Conservation (phyloP, 2,888 invertebrate genomes). For the Pherbina coryleti region DNA sequence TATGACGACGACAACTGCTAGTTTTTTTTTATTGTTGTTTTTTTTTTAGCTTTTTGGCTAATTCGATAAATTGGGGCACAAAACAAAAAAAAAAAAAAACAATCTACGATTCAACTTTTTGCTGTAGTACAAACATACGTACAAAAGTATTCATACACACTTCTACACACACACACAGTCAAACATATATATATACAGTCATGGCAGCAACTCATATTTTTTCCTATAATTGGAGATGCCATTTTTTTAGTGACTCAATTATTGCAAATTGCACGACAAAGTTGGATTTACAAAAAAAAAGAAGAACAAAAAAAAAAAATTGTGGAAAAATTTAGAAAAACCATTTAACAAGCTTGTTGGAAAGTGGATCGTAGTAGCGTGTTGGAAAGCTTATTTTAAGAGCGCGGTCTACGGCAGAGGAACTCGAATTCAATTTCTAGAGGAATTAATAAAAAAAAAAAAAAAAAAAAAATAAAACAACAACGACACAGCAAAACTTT, state of each 20-base stretch:
- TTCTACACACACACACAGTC: background rate
- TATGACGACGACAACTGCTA: background rate
- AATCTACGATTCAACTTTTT: background rate
- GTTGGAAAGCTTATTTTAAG: background rate
- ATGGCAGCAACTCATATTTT: slow-evolving; percentile 7
- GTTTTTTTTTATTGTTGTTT: background rate
- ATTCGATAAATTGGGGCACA: slow-evolving; percentile 11
- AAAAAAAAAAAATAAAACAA: background rate
- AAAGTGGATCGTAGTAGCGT: background rate
- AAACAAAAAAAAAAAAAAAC: background rate
- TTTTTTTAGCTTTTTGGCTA: background rate
- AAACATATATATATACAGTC: background rate
- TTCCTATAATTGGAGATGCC: slow-evolving; percentile 19
- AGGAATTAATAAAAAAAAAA: background rate
- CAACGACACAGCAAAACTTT: background rate
- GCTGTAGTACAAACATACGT: background rate
- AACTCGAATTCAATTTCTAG: slow-evolving; percentile 8
- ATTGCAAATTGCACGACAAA: slow-evolving; percentile 31
- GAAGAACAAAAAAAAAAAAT: background rate
- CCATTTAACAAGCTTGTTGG: background rate
- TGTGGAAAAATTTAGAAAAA: background rate
- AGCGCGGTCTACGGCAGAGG: background rate
- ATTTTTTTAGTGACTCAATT: slow-evolving; percentile 26
- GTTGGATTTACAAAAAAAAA: slow-evolving; percentile 6
- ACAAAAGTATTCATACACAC: background rate